Conservation (phyloP, 2,797 vertebrate species). For the Tympanoctomys barrerae region DNA sequence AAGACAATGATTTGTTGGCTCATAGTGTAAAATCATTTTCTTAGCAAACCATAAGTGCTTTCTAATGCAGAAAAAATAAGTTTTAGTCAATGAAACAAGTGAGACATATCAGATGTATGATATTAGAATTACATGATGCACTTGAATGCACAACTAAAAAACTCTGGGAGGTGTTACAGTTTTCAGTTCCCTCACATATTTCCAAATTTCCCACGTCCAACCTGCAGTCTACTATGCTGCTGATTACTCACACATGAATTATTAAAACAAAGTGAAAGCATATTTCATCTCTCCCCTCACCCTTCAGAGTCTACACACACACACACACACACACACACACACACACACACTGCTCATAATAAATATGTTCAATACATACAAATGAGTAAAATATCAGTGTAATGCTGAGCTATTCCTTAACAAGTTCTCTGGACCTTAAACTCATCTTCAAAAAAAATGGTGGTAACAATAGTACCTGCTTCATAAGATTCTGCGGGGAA, state of each 20-base stretch:
- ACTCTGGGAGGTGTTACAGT: background rate
- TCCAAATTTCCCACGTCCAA: slow-evolving; percentile 39
- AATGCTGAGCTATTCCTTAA: slow-evolving; percentile 18
- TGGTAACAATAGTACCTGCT: background rate
- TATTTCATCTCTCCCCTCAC: background rate
- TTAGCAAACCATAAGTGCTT: slow-evolving; percentile 58
- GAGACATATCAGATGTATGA: slow-evolving; percentile 31
- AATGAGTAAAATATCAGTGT: background rate
- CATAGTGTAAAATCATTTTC: slow-evolving; percentile 56
- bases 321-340: background rate
- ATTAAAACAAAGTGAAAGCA: slow-evolving; percentile 30
- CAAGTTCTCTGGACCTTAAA: slow-evolving; percentile 1
- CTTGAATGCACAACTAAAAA: slow-evolving; percentile 37
- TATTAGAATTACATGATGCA: slow-evolving; percentile 36
- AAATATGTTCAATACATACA: background rate
- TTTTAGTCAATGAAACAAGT: slow-evolving; percentile 49
- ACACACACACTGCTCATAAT: background rate
- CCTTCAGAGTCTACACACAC: background rate
- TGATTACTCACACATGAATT: background rate
- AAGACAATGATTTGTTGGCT: slow-evolving; percentile 66
- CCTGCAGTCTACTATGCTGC: background rate
- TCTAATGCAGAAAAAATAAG: slow-evolving; percentile 22
- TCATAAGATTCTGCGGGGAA: slow-evolving; percentile 28
- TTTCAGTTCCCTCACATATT: slow-evolving; percentile 12
- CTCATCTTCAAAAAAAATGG: slow-evolving; percentile 42